These are phyloP conservation scores for Cryptocheilus praepositus DNA, from an alignment of 2,888 invertebrate species.

Conservation along the genomic window DNA sequence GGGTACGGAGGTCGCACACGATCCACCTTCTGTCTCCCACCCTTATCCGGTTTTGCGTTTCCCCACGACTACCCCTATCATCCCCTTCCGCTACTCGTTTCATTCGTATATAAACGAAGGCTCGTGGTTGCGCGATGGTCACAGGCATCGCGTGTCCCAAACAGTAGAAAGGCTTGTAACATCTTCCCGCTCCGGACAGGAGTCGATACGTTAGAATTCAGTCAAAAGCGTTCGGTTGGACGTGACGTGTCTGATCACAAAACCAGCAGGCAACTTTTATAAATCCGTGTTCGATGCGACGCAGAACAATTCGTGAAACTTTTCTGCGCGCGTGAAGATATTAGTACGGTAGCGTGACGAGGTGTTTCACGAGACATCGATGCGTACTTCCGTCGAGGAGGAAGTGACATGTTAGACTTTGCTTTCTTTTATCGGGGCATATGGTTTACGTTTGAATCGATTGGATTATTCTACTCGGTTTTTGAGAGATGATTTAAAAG, in stretches of 20 bases:
- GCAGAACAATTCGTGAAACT: no score
- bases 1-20: conserved; percentile 52
- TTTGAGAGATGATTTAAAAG: no score
- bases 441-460: no score
- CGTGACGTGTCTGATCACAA: background rate
- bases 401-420: no score
- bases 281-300: no score
- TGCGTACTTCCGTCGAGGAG: background rate
- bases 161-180: conserved; percentile 52
- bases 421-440: no score
- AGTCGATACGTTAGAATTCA: conserved; percentile 60
- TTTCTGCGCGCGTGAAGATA: no score
- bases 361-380: background rate
- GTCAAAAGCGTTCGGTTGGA: conserved; percentile 17
- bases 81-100: conserved; percentile 56
- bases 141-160: conserved; percentile 69
- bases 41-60: conserved; percentile 36
- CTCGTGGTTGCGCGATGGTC: conserved; percentile 68
- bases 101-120: conserved; percentile 60
- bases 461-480: background rate
- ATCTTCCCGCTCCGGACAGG: conserved; percentile 54
- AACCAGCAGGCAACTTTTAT: no score
- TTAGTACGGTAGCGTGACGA: background rate
- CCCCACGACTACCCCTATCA: conserved; percentile 34
- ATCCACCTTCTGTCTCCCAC: conserved; percentile 53